Base-by-base conservation (phyloP, 2,113 vertebrate genomes). In the Lathamus discolor region DNA sequence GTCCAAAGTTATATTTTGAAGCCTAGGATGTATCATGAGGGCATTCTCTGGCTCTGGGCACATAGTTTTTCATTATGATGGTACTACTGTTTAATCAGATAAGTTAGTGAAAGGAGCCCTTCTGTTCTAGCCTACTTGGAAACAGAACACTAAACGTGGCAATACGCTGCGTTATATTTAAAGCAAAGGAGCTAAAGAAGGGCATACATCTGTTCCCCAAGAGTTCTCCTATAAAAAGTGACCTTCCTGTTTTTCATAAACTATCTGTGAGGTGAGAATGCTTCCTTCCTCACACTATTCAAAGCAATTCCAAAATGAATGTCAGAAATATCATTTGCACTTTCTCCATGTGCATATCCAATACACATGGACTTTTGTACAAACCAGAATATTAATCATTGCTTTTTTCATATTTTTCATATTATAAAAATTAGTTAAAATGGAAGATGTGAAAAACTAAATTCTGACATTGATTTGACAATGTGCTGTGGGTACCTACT, bases 381-480 rank as follows among this genome's bases (percentile, higher is more conserved):
- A 74, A 61, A 76, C 10, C 11, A 44, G 23, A 55, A 0, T 7
- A 13, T 20, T 62, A 22, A 31, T 67, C 22, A 39, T 18, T 76
- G 27, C 2, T 83, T 67, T 90, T 51, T 35, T 83, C 37, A 37
- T 37, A 37, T 37, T 37, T 37, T 37, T 37, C 37, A 3, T 83
- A 10, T 29, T 48, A 52, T 14, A 23, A 78, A 81, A 75, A 44
- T 27, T 15, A 35, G 4, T 49, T 76, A 35, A 61, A 75, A 79
- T 17, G 10, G 9, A 74, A 82, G n/a, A 17, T 57, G 31, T 10
- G 23, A 83, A 77, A 62, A 77, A 70, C 20, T 33, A 63, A 81
- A n/a, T 0, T 0, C n/a, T 75, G 28, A 6, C 8, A 15, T 68
- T 59, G 31, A 3, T 69, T 74, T 57, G 37, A 63, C 10, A 51